Evolutionary conservation across 2,888 invertebrate genomes (phyloP), one percentile per base, ranked within the genome.

Genomic region (Melanargia galathea): DNA sequence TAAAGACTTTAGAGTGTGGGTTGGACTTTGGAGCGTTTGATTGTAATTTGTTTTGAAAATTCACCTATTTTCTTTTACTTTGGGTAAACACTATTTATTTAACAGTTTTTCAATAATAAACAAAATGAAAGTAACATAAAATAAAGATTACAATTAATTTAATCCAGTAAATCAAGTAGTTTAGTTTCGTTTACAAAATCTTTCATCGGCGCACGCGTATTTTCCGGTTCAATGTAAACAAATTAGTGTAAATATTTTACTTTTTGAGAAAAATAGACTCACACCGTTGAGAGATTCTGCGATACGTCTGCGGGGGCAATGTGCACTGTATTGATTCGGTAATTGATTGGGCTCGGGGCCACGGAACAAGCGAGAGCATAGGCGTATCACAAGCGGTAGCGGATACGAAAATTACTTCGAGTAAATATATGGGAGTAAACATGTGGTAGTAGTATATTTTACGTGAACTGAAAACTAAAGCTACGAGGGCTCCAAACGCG

Each of bases 141-240:
- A 30, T 30, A 6, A n/a, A 30, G 30, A 6, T 30, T 1, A 30
- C 6, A 30, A 30, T 30, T 6, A 30, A 30, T 30, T 8, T 30
- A 5, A 30, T 8, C 6, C 7, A 7, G 30, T 24, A 51, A 61
- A 51, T 52, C 30, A 59, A 52, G 24, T 30, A 20, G 48, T 48
- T n/a, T 40, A 55, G 57, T 62, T 51, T 56, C 60, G 64, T 60
- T 64, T 62, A 68, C 54, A 51, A 65, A 46, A 71, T 68, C 70
- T 71, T 65, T 74, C 74, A 72, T 69, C 70, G 63, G 61, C 64
- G 58, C 52, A 59, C 61, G 70, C 68, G 70, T 69, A 69, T 72
- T 68, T 67, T 69, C 66, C 52, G 54, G 35, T 10, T 35, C 1
- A 46, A 46, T 45, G 20, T 46, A 46, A 46, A 46, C 38, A 61